Evolutionary conservation across 2,888 invertebrate genomes (phyloP).

Genomic region (Epistrophella euchroma): DNA sequence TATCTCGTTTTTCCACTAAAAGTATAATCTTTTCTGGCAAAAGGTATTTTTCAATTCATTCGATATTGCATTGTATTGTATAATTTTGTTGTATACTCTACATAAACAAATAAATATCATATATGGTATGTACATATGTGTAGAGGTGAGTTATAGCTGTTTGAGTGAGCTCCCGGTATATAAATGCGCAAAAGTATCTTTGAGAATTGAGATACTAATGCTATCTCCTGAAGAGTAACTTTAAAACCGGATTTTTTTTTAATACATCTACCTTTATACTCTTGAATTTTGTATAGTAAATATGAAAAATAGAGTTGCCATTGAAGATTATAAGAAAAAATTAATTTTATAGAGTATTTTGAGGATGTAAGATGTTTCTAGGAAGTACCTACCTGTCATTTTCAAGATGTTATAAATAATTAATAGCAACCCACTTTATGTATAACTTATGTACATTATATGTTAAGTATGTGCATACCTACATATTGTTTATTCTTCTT

Average conservation of each 20-base stretch:
- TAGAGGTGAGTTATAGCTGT: neutral
- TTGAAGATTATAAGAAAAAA: neutral
- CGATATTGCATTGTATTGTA: constrained; percentile 52
- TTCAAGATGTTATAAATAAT: neutral
- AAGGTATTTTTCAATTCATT: constrained; percentile 49
- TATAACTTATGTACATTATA: too few relatives aligned
- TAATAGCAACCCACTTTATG: too few relatives aligned
- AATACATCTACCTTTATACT: constrained; percentile 25
- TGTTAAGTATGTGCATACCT: too few relatives aligned
- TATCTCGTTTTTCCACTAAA: constrained; percentile 45
- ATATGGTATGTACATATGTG: neutral
- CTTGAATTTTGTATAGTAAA: constrained; percentile 14
- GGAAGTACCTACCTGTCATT: constrained; percentile 8
- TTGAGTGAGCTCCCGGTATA: constrained; percentile 12
- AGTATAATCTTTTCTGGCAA: constrained; percentile 36
- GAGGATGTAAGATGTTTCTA: neutral
- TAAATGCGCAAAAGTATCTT: constrained; percentile 51
- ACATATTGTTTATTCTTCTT: neutral
- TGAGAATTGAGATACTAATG: constrained; percentile 35
- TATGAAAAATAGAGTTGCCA: constrained; percentile 44
- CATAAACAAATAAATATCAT: neutral
- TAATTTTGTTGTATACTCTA: constrained; percentile 17
- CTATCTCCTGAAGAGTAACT: constrained; percentile 43
- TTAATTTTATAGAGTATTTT: neutral
- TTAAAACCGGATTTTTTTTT: constrained; percentile 36